Conservation (phyloP, 2,797 vertebrate genomes). For the Hybognathus amarus region DNA sequence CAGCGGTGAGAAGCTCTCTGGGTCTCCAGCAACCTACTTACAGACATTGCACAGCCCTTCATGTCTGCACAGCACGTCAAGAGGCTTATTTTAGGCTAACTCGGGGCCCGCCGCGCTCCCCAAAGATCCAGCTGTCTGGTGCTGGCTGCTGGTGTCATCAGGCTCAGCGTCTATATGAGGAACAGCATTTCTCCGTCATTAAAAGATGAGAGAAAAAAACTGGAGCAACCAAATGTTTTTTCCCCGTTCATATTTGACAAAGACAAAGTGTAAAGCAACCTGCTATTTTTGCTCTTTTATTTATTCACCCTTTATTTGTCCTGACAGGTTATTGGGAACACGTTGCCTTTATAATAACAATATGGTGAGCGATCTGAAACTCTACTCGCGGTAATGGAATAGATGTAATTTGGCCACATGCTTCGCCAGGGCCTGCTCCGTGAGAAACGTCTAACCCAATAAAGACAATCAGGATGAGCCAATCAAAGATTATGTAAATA, state of each 20-base stretch:
- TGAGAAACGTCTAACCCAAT: constrained; percentile 42
- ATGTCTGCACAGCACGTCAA: constrained; percentile 31
- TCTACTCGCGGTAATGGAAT: constrained; percentile 34
- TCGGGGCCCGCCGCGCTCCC: constrained; percentile 21
- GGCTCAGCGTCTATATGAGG: constrained; percentile 27
- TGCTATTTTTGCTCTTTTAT: constrained; percentile 44
- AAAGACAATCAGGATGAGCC: constrained; percentile 30
- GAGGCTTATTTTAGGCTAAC: constrained; percentile 50
- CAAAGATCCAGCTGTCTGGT: constrained; percentile 39
- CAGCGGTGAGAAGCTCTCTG: not conserved
- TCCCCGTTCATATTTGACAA: constrained; percentile 24
- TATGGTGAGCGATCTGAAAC: constrained; percentile 43
- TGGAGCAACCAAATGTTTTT: constrained; percentile 2
- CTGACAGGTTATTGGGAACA: constrained; percentile 53
- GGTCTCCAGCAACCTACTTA: constrained; percentile 42
- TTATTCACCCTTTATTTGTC: constrained; percentile 48
- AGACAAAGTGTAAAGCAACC: constrained; percentile 44
- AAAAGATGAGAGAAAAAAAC: constrained; percentile 22
- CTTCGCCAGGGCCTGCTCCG: constrained; percentile 14
- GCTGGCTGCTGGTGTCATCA: constrained; percentile 33
- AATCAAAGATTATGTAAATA: constrained; percentile 36
- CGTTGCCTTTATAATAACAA: constrained; percentile 52
- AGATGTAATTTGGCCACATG: constrained; percentile 48
- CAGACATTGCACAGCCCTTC: constrained; percentile 18
- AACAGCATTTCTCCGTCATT: not conserved